Percentiles rank a stretch among this genome's conserved stretches.
These are phyloP conservation scores for Budorcas taxicolor DNA, from an alignment of 2,113 vertebrate genomes.

Conservation along the genomic window DNA sequence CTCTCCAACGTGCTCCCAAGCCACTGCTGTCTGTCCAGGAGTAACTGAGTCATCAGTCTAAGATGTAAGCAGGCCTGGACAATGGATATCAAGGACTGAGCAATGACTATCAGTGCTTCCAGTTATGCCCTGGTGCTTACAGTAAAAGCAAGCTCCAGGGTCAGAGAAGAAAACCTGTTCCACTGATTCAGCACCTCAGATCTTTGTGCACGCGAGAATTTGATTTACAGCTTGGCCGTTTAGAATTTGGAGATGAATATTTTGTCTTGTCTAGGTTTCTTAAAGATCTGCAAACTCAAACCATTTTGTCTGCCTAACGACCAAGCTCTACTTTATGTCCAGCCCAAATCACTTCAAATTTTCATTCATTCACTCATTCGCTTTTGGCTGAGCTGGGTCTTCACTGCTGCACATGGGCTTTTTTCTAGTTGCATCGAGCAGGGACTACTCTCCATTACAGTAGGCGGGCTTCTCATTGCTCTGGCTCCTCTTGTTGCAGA, in stretches of 20 bases:
- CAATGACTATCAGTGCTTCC: neutral
- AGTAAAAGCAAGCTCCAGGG: neutral
- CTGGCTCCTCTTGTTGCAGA: neutral
- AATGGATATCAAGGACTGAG: neutral
- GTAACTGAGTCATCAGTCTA: neutral
- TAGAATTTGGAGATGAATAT: neutral
- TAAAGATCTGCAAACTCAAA: neutral
- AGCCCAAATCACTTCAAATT: neutral
- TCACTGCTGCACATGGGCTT: neutral
- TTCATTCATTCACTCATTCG: neutral
- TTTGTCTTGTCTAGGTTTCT: neutral
- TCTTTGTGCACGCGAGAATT: neutral
- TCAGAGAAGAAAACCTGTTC: neutral
- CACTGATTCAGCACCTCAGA: neutral
- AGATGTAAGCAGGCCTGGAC: neutral
- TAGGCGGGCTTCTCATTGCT: neutral
- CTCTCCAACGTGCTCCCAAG: neutral
- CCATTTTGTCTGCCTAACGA: neutral
- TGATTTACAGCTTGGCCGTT: neutral
- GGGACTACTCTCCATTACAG: neutral
- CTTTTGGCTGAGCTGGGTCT: neutral
- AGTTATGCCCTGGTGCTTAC: neutral
- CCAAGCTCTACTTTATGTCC: neutral
- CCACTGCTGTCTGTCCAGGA: neutral
- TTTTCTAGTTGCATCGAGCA: neutral